Conservation (phyloP, 1,140 invertebrate species). For the Tetramorium alpestre region DNA sequence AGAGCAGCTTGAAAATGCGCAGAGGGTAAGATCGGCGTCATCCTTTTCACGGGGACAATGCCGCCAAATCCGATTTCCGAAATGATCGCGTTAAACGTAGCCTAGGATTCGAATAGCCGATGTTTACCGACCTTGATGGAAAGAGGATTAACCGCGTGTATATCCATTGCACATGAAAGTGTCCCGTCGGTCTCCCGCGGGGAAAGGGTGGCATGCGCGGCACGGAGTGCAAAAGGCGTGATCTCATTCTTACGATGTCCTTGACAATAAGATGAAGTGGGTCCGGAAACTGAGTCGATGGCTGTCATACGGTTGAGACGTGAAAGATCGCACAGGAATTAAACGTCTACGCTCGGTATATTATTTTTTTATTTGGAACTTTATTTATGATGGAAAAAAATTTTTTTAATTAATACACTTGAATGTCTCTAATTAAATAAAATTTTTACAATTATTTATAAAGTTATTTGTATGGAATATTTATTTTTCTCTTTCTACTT, state of each 20-base stretch:
- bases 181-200: conserved; percentile 54
- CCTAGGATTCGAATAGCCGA: conserved; percentile 71
- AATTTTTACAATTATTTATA: neutral
- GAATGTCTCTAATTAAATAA: neutral
- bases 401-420: neutral
- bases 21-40: conserved; percentile 74
- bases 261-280: conserved; percentile 35
- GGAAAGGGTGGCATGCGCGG: conserved; percentile 49
- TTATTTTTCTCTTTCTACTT: neutral
- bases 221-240: conserved; percentile 63
- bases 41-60: conserved; percentile 76
- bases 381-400: neutral
- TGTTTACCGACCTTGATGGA: conserved; percentile 76
- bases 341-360: neutral
- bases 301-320: conserved; percentile 14
- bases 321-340: conserved; percentile 9
- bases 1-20: conserved; percentile 72
- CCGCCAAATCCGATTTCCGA: conserved; percentile 80
- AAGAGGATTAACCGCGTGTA: conserved; percentile 74
- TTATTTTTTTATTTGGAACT: neutral
- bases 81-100: conserved; percentile 81
- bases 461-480: neutral
- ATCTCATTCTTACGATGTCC: conserved; percentile 60
- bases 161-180: conserved; percentile 61
- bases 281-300: conserved; percentile 32